Percentiles rank a stretch among this genome's conserved stretches.
Conservation (phyloP, 2,797 vertebrate species). For the Scarus forsteni region DNA sequence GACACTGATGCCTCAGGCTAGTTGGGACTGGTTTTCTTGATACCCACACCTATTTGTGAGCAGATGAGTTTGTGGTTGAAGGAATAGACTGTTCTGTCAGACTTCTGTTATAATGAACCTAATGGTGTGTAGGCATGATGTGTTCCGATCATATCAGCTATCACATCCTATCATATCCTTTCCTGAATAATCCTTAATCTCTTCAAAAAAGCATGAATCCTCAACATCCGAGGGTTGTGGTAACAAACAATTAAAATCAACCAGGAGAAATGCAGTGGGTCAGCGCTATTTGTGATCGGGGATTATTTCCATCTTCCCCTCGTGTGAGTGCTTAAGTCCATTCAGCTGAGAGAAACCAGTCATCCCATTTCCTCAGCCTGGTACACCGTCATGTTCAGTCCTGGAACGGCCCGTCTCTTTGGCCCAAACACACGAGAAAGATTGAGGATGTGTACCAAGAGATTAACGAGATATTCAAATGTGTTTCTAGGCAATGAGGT, state of each 20-base stretch:
- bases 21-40: no score
- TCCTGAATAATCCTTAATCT: no score
- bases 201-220: no score
- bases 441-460: background rate
- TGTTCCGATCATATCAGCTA: no score
- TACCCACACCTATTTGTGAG: no score
- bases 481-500: slow-evolving; percentile 26
- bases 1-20: no score
- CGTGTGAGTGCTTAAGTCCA: background rate
- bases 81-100: no score
- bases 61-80: no score
- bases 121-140: no score
- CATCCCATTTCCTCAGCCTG: background rate
- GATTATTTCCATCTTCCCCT: background rate
- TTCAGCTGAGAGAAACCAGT: background rate
- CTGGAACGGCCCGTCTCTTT: background rate
- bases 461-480: slow-evolving; percentile 21
- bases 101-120: no score
- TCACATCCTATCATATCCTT: no score
- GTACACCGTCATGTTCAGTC: background rate
- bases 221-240: background rate
- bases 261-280: background rate
- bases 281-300: slow-evolving; percentile 8
- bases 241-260: background rate
- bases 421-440: slow-evolving; percentile 1